Evolutionary conservation across 2,888 invertebrate species (phyloP), one percentile per base, ranked within the genome.

Genomic region (Scaeva pyrastri): DNA sequence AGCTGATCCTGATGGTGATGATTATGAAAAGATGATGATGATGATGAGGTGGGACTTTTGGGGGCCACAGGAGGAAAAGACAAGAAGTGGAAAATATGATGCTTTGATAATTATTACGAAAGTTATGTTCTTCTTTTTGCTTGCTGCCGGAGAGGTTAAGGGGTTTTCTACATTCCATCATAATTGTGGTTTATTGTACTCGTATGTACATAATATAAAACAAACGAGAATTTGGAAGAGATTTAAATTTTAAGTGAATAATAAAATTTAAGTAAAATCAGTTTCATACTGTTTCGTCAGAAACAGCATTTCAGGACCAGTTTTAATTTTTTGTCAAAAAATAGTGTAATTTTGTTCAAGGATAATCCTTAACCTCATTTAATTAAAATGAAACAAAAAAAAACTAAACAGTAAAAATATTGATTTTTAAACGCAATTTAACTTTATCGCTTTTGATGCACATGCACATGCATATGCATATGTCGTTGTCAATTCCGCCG

Each of bases 101-200:
- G 64, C 52, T 45, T 72, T 76, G 71, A 39, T 74, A 56, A 71
- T 62, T 71, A 76, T 62, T 71, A 70, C 62, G 43, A 50, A 68
- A 68, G 52, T 68, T 68, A 52, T 45, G 64, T 23, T 16, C 23
- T 19, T 5, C 31, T 31, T 31, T 7, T 31, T 7, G n/a, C n/a
- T 31, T 31, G 31, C 31, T 31, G 31, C 4, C 1, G 60, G 58
- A 19, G 48, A 52, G 68, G 50, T 39, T 68, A 68, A 68, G 39
- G 68, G 68, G 21, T 21, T 60, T 39, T 16, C 11, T n/a, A 11
- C 19, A 48, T 12, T 8, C 31, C 48, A 19, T 48, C 10, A 2
- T 0, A 10, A 26, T 48, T 36, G 64, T 66, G 39, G 39, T 14
- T 19, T 39, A 7, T 50, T 19, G 10, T 10, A 2, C 12, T n/a